A percentile compares a stretch with the other conserved stretches of the same genome.
Evolutionary conservation across 2,888 invertebrate genomes (phyloP).

Genomic region (Brachypterus glaber): DNA sequence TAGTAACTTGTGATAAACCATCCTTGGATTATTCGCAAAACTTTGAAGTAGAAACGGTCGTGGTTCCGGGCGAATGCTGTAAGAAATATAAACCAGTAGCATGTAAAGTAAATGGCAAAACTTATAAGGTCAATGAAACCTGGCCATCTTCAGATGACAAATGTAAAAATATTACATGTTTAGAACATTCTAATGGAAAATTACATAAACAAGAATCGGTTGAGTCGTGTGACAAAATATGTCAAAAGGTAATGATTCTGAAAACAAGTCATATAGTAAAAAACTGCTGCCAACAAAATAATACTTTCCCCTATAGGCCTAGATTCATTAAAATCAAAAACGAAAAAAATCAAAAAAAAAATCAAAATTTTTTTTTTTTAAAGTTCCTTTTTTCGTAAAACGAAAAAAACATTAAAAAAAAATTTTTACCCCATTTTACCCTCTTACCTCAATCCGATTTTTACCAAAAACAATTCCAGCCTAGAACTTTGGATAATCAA

Average conservation of each 20-base stretch:
- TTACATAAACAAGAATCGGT: constrained; percentile 46
- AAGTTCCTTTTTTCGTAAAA: too few relatives aligned
- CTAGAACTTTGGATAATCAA: too few relatives aligned
- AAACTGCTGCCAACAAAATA: too few relatives aligned
- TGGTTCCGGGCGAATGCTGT: constrained; percentile 49
- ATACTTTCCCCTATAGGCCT: too few relatives aligned
- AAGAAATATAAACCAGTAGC: constrained; percentile 44
- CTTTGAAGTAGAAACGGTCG: constrained; percentile 45
- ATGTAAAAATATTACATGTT: constrained; percentile 49
- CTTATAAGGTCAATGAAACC: constrained; percentile 38
- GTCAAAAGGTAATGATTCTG: constrained; percentile 33
- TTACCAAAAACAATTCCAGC: too few relatives aligned
- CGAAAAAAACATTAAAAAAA: too few relatives aligned
- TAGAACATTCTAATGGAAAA: constrained; percentile 39
- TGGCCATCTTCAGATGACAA: constrained; percentile 40
- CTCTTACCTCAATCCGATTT: too few relatives aligned
- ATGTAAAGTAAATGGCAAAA: constrained; percentile 44
- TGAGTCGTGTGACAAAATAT: constrained; percentile 46
- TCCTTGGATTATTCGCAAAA: constrained; percentile 38
- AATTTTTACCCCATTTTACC: too few relatives aligned
- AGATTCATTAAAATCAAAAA: too few relatives aligned
- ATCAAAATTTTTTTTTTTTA: too few relatives aligned
- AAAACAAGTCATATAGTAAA: too few relatives aligned
- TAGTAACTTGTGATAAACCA: constrained; percentile 46
- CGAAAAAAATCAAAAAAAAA: too few relatives aligned